These are phyloP conservation scores for Sthenelais limicola DNA, from an alignment of 2,888 invertebrate genomes.

Conservation along the genomic window DNA sequence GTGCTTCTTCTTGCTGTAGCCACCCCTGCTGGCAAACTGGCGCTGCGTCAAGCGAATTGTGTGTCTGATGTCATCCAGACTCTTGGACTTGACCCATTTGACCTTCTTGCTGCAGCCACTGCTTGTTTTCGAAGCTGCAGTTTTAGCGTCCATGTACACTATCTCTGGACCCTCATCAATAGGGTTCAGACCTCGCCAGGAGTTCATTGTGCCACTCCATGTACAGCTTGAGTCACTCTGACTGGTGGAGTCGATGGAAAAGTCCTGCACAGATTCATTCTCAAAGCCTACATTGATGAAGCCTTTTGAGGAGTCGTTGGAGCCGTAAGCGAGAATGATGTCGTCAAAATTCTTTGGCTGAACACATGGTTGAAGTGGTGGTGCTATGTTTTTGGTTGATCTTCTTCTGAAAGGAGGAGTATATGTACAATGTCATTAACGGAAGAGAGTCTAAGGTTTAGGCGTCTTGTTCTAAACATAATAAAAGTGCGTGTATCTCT, in stretches of 20 bases:
- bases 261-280: constrained; percentile 22
- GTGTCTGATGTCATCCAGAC: constrained; percentile 36
- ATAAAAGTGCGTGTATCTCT: too few relatives aligned
- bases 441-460: too few relatives aligned
- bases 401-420: neutral
- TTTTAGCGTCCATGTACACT: constrained; percentile 32
- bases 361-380: neutral
- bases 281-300: constrained; percentile 29
- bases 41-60: constrained; percentile 25
- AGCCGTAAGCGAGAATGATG: constrained; percentile 43
- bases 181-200: constrained; percentile 28
- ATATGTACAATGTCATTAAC: too few relatives aligned
- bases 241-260: neutral
- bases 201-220: constrained; percentile 16
- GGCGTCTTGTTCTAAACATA: too few relatives aligned
- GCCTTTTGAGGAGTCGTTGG: constrained; percentile 7
- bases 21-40: neutral
- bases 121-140: neutral
- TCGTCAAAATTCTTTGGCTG: constrained; percentile 29
- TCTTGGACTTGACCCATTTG: constrained; percentile 33
- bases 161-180: constrained; percentile 40
- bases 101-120: constrained; percentile 8
- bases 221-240: neutral
- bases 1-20: neutral
- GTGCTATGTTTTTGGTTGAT: neutral